These are phyloP conservation scores for Pseudorhiza aurosa DNA, from an alignment of 30 jellyfish, hydroid and myxozoan genomes.

Conservation along the genomic window DNA sequence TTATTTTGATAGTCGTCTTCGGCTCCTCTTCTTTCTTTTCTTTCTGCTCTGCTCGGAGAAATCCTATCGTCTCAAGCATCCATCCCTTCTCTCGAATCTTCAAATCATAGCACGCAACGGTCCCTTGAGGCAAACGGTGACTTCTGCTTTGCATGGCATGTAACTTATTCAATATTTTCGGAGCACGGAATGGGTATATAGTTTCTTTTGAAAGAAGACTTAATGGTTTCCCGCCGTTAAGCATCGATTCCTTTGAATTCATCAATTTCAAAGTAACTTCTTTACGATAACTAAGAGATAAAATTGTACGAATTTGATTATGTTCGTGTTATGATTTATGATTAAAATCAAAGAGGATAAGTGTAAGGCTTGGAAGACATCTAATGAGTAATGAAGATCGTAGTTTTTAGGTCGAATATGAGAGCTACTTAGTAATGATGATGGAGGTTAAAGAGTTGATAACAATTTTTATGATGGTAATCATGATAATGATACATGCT, in stretches of 20 bases:
- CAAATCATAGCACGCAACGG: no score
- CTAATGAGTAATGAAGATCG: no score
- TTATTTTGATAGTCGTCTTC: no score
- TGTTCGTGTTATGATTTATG: neutral
- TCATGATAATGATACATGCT: neutral
- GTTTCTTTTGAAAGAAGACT: neutral
- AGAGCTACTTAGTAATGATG: neutral
- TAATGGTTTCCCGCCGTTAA: neutral
- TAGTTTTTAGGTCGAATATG: neutral
- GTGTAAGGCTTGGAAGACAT: no score
- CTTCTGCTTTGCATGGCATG: slow-evolving; percentile 11
- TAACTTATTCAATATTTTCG: neutral
- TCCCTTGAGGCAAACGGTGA: no score
- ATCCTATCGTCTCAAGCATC: no score
- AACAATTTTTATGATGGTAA: neutral
- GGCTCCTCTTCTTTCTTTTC: no score
- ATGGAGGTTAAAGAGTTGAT: neutral
- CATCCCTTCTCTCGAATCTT: no score
- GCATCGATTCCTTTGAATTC: neutral
- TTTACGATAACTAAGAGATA: slow-evolving; percentile 22
- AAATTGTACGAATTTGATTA: neutral
- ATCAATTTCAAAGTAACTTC: slow-evolving; percentile 31
- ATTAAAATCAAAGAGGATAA: neutral
- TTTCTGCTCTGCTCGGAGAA: no score
- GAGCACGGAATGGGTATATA: neutral